Evolutionary conservation across 2,888 invertebrate species (phyloP).

Genomic region (Nycteola revayana): DNA sequence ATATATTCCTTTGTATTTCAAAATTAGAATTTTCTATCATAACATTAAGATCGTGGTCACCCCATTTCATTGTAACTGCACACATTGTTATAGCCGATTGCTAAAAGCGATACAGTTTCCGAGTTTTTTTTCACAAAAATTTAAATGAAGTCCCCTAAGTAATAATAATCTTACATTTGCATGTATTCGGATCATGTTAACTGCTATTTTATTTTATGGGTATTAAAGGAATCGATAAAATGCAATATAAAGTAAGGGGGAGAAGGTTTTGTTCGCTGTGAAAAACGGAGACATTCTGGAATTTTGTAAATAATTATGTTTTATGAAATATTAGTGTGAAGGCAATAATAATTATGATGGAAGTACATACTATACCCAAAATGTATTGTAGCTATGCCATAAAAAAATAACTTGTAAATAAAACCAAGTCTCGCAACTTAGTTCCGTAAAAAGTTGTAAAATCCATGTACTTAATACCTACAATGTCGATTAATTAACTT

Average conservation of each 20-base stretch:
- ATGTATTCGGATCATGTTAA: conserved; percentile 52
- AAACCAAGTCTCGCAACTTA: no score
- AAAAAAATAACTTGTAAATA: no score
- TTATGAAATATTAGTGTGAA: not conserved
- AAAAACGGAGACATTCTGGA: no score
- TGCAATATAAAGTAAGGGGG: conserved; percentile 20
- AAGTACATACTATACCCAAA: no score
- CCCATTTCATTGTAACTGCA: conserved; percentile 55
- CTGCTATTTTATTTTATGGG: conserved; percentile 50
- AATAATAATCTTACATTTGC: conserved; percentile 67
- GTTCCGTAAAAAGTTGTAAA: no score
- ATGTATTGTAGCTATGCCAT: no score
- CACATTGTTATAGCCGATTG: conserved; percentile 61
- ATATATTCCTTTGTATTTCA: no score
- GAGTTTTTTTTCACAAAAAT: conserved; percentile 68
- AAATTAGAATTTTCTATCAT: no score
- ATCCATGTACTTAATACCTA: no score
- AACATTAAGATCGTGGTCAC: conserved; percentile 47
- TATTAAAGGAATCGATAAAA: conserved; percentile 29
- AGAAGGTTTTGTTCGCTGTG: conserved; percentile 1
- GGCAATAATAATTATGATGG: no score
- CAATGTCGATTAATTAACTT: no score
- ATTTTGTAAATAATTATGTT: no score
- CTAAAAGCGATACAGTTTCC: conserved; percentile 78
- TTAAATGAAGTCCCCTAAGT: conserved; percentile 70